Evolutionary conservation across 1,140 invertebrate genomes (phyloP).

Genomic region (Laupala kohalensis): DNA sequence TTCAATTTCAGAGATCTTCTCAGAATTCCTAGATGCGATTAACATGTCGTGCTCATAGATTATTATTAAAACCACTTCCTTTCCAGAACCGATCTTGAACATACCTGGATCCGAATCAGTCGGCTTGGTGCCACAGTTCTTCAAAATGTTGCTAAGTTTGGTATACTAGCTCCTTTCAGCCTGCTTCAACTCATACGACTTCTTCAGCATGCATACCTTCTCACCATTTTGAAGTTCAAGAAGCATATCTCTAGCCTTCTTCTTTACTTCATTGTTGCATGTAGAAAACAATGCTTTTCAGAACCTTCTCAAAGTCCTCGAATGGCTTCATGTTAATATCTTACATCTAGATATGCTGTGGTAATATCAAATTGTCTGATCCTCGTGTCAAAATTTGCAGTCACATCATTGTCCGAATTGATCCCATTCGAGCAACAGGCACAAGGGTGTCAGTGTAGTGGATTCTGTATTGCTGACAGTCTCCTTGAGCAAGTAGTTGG

Average conservation of each 20-base stretch:
- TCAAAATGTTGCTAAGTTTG: conserved; percentile 4
- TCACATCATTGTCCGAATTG: neutral
- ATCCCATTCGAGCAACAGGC: neutral
- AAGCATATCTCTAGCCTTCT: neutral
- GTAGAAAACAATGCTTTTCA: neutral
- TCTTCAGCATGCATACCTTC: conserved; percentile 16
- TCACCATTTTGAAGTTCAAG: neutral
- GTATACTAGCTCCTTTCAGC: conserved; percentile 8
- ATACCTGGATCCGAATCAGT: conserved; percentile 24
- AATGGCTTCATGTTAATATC: neutral
- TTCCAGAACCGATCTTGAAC: conserved; percentile 18
- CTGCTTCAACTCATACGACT: conserved; percentile 16
- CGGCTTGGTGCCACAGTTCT: conserved; percentile 18
- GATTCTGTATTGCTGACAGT: neutral
- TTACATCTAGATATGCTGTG: neutral
- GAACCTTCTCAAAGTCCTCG: neutral
- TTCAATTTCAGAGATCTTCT: conserved; percentile 13
- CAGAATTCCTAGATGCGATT: conserved; percentile 21
- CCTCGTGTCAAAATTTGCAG: no score
- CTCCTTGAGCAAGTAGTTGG: neutral
- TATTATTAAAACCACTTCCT: conserved; percentile 20
- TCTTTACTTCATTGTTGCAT: neutral
- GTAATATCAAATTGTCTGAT: neutral
- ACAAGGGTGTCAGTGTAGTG: neutral
- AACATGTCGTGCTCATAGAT: conserved; percentile 28